Base-by-base conservation (phyloP, 2,888 invertebrate species). In the Caenorhabditis zanzibari region DNA sequence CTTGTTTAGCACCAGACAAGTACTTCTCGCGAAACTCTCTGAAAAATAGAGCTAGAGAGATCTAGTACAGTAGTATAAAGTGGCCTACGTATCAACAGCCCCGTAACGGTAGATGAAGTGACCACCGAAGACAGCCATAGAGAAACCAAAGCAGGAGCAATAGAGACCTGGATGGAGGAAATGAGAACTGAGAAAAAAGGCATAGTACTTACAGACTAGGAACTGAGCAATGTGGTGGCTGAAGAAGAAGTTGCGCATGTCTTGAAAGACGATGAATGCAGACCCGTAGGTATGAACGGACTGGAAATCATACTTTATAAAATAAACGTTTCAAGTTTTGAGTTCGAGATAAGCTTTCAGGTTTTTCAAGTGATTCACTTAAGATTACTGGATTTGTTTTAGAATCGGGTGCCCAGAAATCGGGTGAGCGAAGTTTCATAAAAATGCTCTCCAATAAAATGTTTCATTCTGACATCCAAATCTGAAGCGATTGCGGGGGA, bases 101-200 rank as follows among this genome's bases (percentile, higher is more conserved):
- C 75, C 76, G 22, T 76, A 82, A 16, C 82, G 71, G 52, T 82
- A 82, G 26, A 82, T 76, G 58, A 82, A 82, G 38, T 82, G 82
- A 35, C 66, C 72, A 2, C 72, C 76, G 32, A 82, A 76, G 10
- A 76, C 52, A 14, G 76, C 75, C 64, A 76, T 64, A 0, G 76
- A 76, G 61, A 82, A 76, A 1, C 82, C 82, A 32, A 82, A 76
- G 19, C 64, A 72, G 10, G 68, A 66, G n/a, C 82, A 82, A 47
- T 82, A 82, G 22, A 63, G 59, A 9, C 52, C 77, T 77, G 32
- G 14, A 54, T 12, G 9, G 4, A 5, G 4, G 19, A 22, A 12
- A 49, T n/a, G 22, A 24, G 19, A 52, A 1, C 22, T 52, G n/a
- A 19, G 19, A 19, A 7, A 0, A 9, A 35, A 12, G 12, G 38